A percentile compares a stretch with the other conserved stretches of the same genome.
These are phyloP conservation scores for Copidosoma floridanum DNA, from an alignment of 1,140 invertebrate genomes.

Conservation along the genomic window DNA sequence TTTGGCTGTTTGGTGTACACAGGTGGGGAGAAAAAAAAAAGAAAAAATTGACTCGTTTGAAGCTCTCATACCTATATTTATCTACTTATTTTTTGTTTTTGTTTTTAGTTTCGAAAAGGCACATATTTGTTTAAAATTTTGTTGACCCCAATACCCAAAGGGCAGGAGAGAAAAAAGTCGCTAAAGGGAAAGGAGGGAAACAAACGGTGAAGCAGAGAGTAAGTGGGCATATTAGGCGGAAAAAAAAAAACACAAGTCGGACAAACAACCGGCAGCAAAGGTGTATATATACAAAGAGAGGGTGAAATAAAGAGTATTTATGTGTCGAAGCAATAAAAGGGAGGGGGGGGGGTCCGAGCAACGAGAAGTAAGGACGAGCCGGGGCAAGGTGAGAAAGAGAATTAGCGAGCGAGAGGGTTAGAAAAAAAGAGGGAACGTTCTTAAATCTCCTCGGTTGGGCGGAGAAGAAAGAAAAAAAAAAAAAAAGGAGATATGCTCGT, in stretches of 20 bases:
- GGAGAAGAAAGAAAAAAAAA: slow-evolving; percentile 22
- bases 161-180: neutral
- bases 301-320: slow-evolving; percentile 27
- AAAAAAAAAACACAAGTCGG: no score
- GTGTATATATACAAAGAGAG: slow-evolving; percentile 18
- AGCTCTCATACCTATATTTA: neutral
- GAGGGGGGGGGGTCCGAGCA: neutral
- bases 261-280: slow-evolving; percentile 9
- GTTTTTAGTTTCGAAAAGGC: neutral
- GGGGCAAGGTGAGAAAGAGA: slow-evolving; percentile 24
- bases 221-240: neutral
- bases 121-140: neutral
- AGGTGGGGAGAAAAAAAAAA: slow-evolving; percentile 6
- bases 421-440: slow-evolving; percentile 20
- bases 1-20: slow-evolving; percentile 17
- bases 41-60: neutral
- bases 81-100: neutral
- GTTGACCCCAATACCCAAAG: neutral
- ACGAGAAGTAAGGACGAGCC: neutral
- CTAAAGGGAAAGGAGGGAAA: neutral
- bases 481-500: neutral
- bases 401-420: slow-evolving; percentile 23
- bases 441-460: slow-evolving; percentile 13
- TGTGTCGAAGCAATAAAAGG: slow-evolving; percentile 25
- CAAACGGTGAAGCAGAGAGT: neutral